Evolutionary conservation across 2,113 vertebrate species (phyloP).

Genomic region (Cephalopholis sonnerati): DNA sequence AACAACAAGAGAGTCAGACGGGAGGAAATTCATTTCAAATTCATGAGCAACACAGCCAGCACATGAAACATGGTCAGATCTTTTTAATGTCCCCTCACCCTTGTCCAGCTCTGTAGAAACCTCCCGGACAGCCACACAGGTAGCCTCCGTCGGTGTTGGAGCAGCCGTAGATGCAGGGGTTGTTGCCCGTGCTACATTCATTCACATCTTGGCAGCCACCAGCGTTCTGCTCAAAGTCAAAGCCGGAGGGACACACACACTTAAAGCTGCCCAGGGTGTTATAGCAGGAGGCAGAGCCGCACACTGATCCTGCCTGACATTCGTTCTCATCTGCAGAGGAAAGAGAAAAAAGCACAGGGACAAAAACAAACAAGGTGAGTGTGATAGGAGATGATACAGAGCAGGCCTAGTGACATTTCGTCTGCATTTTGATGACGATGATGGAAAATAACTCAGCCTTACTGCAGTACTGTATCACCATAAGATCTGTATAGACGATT

Average conservation of each 20-base stretch:
- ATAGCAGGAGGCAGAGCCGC: conserved; percentile 93
- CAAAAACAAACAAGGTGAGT: not conserved
- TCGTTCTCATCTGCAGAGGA: conserved; percentile 91
- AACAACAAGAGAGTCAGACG: not conserved
- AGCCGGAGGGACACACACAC: conserved; percentile 95
- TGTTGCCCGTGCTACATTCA: conserved; percentile 85
- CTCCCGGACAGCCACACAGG: conserved; percentile 92
- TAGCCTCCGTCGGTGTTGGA: conserved; percentile 95
- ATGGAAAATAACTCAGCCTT: not conserved
- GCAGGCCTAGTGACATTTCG: no score
- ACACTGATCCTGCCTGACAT: conserved; percentile 86
- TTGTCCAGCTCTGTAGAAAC: conserved; percentile 94
- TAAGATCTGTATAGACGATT: not conserved
- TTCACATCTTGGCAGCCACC: conserved; percentile 94
- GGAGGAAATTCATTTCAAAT: not conserved
- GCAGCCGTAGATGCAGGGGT: conserved; percentile 93
- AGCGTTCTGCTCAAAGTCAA: conserved; percentile 88
- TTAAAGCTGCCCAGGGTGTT: conserved; percentile 96
- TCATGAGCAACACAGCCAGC: not conserved
- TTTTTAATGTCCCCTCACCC: conserved; percentile 85
- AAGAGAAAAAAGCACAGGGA: not conserved
- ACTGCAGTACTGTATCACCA: not conserved
- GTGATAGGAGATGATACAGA: not conserved
- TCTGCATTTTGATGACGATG: not conserved
- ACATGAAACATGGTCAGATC: not conserved